These are phyloP conservation scores for Callosobruchus maculatus DNA, from an alignment of 2,888 invertebrate species.

Conservation along the genomic window DNA sequence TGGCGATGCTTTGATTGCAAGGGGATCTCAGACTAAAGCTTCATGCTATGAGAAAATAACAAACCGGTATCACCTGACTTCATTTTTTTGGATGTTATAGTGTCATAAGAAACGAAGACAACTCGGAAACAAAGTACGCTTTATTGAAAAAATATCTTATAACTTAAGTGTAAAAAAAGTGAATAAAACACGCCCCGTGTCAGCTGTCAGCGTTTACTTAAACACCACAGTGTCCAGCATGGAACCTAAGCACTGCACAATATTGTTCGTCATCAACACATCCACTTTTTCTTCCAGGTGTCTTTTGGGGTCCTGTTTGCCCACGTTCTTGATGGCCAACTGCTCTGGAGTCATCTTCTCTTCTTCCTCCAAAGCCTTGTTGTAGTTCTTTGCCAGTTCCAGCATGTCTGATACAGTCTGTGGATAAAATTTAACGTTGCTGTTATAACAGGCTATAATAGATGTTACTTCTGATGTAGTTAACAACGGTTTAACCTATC, in stretches of 20 bases:
- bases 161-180: constrained; percentile 4
- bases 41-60: no score
- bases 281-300: constrained; percentile 99
- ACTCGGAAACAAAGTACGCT: not conserved
- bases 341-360: constrained; percentile 99
- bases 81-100: no score
- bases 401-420: constrained; percentile 91
- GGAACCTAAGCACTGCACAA: constrained; percentile 95
- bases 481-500: no score
- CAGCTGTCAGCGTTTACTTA: constrained; percentile 57
- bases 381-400: constrained; percentile 93
- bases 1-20: no score
- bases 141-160: constrained; percentile 11
- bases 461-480: no score
- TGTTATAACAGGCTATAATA: no score
- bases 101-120: no score
- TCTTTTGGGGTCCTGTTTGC: constrained; percentile 97
- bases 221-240: constrained; percentile 93
- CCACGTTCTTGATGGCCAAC: constrained; percentile 98
- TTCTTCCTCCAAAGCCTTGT: constrained; percentile 91
- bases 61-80: no score
- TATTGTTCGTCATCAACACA: constrained; percentile 93
- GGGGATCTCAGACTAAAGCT: no score
- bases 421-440: not conserved
- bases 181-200: not conserved